Conservation (phyloP, 2,888 invertebrate genomes). For the Caenorhabditis uteleia region DNA sequence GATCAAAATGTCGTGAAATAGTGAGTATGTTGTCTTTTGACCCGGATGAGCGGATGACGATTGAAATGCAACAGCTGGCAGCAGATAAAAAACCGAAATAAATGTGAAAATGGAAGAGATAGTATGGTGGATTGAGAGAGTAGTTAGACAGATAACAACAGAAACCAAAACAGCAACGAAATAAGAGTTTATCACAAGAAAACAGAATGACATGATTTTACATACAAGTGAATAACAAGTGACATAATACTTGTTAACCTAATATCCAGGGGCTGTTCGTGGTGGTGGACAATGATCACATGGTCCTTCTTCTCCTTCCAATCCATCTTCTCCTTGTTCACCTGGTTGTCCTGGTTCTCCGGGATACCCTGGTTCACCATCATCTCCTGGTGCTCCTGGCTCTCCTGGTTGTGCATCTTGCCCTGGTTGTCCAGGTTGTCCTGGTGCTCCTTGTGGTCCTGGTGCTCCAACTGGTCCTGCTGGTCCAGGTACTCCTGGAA, state of each 20-base stretch:
- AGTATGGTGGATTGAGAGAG: no score
- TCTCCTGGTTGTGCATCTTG: conserved; percentile 33
- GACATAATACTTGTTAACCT: neutral
- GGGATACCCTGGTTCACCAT: conserved; percentile 48
- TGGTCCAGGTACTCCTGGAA: conserved; percentile 19
- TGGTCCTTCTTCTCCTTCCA: conserved; percentile 37
- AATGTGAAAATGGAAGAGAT: no score
- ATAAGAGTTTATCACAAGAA: neutral
- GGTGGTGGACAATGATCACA: no score
- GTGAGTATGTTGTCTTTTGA: no score
- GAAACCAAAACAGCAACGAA: neutral
- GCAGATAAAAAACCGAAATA: no score
- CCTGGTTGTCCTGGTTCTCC: conserved; percentile 27
- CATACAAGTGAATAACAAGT: neutral
- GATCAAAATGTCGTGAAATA: no score
- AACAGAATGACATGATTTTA: neutral
- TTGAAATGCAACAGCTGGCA: no score
- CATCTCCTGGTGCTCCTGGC: conserved; percentile 39
- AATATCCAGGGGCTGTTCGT: no score
- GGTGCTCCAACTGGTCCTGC: conserved; percentile 45
- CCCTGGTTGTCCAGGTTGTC: conserved; percentile 20
- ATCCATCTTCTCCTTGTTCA: conserved; percentile 30
- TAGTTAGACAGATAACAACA: neutral
- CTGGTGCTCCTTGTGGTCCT: conserved; percentile 38
- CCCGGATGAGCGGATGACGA: no score